Conservation (phyloP, 2,797 vertebrate genomes). For the Neosilurus mollespiculum region DNA sequence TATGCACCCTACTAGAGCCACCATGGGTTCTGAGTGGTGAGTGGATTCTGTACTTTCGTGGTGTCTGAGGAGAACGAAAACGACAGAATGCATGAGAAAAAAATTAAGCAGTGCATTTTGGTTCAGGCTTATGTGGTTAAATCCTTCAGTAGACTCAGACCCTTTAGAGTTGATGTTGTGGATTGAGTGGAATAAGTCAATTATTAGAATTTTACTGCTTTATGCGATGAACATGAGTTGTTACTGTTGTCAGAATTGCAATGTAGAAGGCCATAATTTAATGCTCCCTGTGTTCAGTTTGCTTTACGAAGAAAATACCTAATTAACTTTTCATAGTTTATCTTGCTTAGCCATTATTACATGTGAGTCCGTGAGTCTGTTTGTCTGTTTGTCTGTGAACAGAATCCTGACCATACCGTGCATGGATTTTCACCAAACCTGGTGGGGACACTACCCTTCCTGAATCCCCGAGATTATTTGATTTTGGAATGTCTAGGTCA, state of each 20-base stretch:
- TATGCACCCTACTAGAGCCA: conserved; percentile 26
- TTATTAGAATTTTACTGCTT: not conserved
- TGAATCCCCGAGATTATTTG: too few species aligned
- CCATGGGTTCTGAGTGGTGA: not conserved
- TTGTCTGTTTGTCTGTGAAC: too few species aligned
- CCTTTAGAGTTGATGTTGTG: not conserved
- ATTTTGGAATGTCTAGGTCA: too few species aligned
- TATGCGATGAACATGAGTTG: not conserved
- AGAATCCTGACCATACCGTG: too few species aligned
- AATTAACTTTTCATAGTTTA: not conserved
- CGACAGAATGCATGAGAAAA: not conserved
- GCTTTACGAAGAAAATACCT: not conserved
- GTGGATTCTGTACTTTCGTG: not conserved
- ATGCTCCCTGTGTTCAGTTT: not conserved
- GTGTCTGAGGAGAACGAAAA: not conserved
- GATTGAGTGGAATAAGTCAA: not conserved
- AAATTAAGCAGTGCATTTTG: not conserved
- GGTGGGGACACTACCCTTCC: too few species aligned
- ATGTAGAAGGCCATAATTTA: not conserved
- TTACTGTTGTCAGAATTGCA: not conserved
- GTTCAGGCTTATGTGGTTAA: not conserved
- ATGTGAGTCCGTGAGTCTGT: too few species aligned
- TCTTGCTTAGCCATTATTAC: not conserved
- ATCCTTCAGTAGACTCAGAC: not conserved
- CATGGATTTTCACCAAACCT: too few species aligned